A percentile compares a stretch with the other conserved stretches of the same genome.
Conservation (phyloP, 2,113 vertebrate species). For the Etheostoma cragini region DNA sequence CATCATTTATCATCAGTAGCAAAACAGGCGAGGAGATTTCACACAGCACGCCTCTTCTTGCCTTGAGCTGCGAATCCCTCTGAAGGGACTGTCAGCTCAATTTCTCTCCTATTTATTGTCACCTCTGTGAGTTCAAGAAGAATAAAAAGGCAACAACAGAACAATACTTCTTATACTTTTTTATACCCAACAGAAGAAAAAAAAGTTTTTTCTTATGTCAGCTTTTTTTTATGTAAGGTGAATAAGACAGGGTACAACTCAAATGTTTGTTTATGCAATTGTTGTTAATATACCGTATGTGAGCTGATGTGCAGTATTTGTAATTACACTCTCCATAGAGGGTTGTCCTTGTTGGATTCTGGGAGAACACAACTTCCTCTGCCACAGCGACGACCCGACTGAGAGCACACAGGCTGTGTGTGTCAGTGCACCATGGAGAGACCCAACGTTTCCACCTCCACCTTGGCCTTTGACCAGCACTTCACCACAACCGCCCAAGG, state of each 20-base stretch:
- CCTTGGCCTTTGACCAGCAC: constrained; percentile 75
- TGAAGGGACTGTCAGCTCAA: background rate
- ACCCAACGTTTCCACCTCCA: constrained; percentile 64
- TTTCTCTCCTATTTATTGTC: background rate
- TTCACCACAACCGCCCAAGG: constrained; percentile 72
- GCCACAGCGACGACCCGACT: constrained; percentile 23
- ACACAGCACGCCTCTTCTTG: background rate
- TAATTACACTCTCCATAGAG: constrained; percentile 3
- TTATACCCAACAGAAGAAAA: background rate
- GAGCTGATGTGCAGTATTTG: constrained; percentile 2
- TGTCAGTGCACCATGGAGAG: constrained; percentile 62
- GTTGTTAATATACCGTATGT: background rate
- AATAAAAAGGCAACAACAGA: too few species aligned
- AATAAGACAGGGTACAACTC: background rate
- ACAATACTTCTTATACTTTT: too few species aligned
- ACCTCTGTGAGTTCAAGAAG: background rate
- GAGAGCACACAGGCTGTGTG: background rate
- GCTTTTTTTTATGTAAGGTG: background rate
- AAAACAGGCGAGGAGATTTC: background rate
- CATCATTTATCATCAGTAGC: constrained; percentile 16
- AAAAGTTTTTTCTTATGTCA: background rate
- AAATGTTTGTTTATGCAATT: background rate
- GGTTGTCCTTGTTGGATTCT: constrained; percentile 55
- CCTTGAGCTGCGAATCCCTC: background rate
- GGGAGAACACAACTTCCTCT: constrained; percentile 68